A percentile compares a stretch with the other conserved stretches of the same genome.
phyloP scores from a whole-genome alignment of 2,888 invertebrate species.

The Agonopterix subpropinquella region DNA sequence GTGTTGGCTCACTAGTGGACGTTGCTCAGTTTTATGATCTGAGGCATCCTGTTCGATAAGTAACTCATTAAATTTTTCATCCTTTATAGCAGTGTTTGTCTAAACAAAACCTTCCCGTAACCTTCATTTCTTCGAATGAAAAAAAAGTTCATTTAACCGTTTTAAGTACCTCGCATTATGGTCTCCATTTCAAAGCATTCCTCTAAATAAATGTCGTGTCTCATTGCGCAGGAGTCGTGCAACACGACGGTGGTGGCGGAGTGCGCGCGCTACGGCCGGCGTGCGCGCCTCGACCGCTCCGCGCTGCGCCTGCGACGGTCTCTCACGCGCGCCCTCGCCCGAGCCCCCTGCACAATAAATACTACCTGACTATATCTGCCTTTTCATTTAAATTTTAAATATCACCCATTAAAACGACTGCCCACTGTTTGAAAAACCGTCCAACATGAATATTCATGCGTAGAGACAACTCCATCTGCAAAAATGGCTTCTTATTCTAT shows the following conservation, averaged over 20 bases:
- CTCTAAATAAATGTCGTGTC: constrained; percentile 3
- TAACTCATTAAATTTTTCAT: no score
- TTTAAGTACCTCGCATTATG: not conserved
- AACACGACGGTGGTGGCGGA: constrained; percentile 60
- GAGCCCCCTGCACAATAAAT: constrained; percentile 48
- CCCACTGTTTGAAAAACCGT: not conserved
- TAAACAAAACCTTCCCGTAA: no score
- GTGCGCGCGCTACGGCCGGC: constrained; percentile 48
- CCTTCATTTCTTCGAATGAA: no score
- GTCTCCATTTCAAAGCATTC: not conserved
- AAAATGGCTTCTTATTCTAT: no score
- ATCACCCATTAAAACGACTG: not conserved
- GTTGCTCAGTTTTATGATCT: no score
- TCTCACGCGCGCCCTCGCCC: constrained; percentile 40
- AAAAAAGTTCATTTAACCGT: no score
- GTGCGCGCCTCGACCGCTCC: constrained; percentile 48
- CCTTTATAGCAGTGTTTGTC: no score
- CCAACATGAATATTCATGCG: no score
- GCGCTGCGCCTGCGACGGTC: constrained; percentile 45
- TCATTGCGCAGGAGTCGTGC: constrained; percentile 55
- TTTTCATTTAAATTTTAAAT: not conserved
- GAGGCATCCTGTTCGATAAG: no score
- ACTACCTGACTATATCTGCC: constrained; percentile 18
- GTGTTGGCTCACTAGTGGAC: no score
- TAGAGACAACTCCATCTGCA: no score